Base-by-base conservation (phyloP, 2,113 vertebrate genomes). In the Vulpes ferrilata region DNA sequence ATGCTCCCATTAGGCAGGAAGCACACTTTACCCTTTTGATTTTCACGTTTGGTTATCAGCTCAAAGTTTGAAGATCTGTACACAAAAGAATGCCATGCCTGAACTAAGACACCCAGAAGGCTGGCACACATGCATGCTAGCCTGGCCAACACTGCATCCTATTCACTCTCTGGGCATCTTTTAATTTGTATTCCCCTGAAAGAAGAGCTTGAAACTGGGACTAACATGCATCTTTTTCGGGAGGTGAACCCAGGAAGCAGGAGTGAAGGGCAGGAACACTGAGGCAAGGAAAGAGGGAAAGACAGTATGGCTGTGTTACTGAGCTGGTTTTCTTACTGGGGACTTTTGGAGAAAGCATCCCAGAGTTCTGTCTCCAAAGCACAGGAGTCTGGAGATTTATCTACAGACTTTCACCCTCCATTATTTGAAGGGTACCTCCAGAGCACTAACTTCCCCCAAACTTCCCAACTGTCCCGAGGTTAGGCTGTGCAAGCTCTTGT, bases 121-220 rank as follows among this genome's bases (percentile, higher is more conserved):
- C 38, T 88, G 55, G 12, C 38, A 25, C 43, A 48, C 5, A 43
- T 1, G 30, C 55, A 12, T 3, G 38, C 3, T 19, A 32, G 65
- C n/a, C 67, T 53, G 69, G 55, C 69, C 69, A 89, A 11, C 30
- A 10, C 3, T 19, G 5, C 10, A 35, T 86, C 55, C 78, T 38
- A 38, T 25, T 97, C 35, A 30, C 65, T 95, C 69, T 78, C 53
- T 27, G 38, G 38, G 13, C 20, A n/a, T 83, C n/a, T 84, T 48
- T 95, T 87, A 11, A 82, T 92, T 35, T 95, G 30, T 32, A 86
- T 87, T 93, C n/a, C 25, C 74, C 53, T 43, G 81, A 88, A 65
- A 59, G 48, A 69, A 73, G 74, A 81, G 59, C 20, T 53, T 93
- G 90, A 89, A 95, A 73, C 17, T 87, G 55, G 81, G 59, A 64